phyloP scores from a whole-genome alignment of 2,888 invertebrate genomes.

The Plagiodera versicolora region DNA sequence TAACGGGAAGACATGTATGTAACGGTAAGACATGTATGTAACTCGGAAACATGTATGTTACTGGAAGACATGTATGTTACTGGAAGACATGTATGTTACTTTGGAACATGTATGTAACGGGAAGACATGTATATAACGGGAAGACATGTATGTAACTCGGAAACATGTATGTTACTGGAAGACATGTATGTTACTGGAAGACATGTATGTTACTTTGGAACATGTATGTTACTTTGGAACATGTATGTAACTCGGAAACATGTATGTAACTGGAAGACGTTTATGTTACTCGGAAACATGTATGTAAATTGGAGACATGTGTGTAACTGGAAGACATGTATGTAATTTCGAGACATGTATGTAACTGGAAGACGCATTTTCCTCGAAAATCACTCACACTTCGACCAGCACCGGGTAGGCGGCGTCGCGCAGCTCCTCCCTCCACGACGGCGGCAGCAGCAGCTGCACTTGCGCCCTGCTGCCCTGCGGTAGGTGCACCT shows the following conservation, averaged over 20 bases:
- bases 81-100: background rate
- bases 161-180: too few relatives aligned
- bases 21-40: background rate
- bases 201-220: too few relatives aligned
- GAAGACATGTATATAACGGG: background rate
- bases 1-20: too few relatives aligned
- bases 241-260: background rate
- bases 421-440: conserved; percentile 81
- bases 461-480: conserved; percentile 86
- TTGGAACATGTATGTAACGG: background rate
- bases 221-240: background rate
- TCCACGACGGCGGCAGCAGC: conserved; percentile 84
- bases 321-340: too few relatives aligned
- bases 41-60: too few relatives aligned
- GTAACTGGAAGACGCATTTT: background rate
- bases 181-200: background rate
- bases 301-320: background rate
- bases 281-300: background rate
- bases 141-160: too few relatives aligned
- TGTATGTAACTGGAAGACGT: too few relatives aligned
- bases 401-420: conserved; percentile 87
- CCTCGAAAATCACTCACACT: conserved; percentile 68
- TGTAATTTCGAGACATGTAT: background rate
- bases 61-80: too few relatives aligned
- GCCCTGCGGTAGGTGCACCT: conserved; percentile 84